These are phyloP conservation scores for Sebastes jordani DNA, from an alignment of 2,797 vertebrate genomes.

Conservation along the genomic window DNA sequence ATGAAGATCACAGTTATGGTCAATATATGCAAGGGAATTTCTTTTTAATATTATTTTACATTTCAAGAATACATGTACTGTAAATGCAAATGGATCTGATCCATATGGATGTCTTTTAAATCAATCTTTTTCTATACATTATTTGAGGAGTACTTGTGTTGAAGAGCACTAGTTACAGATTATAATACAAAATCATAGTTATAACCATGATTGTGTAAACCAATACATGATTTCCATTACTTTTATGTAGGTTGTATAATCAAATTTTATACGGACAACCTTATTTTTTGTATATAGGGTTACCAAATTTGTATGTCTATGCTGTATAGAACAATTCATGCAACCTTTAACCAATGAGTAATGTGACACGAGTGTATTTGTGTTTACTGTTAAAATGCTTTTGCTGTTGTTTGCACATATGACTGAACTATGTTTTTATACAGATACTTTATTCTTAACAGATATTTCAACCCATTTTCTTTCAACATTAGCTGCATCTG, in stretches of 20 bases:
- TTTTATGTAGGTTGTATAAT: not conserved
- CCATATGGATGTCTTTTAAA: not conserved
- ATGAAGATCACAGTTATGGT: not conserved
- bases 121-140: not conserved
- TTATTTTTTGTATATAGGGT: not conserved
- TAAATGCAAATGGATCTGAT: not conserved
- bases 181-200: not conserved
- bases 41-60: not conserved
- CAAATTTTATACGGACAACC: not conserved
- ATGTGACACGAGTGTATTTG: not conserved
- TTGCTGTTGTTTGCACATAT: not conserved
- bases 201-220: not conserved
- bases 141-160: not conserved
- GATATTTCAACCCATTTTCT: not conserved
- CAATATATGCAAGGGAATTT: not conserved
- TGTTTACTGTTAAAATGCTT: constrained; percentile 1
- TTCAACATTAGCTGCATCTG: not conserved
- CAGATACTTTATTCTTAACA: not conserved
- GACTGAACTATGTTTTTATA: not conserved
- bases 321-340: not conserved
- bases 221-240: not conserved
- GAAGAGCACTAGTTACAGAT: not conserved
- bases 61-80: not conserved
- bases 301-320: not conserved
- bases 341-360: not conserved